Evolutionary conservation across 35 echinoderm and acorn worm genomes (phyloP).

Genomic region (Hemicentrotus pulcherrimus): DNA sequence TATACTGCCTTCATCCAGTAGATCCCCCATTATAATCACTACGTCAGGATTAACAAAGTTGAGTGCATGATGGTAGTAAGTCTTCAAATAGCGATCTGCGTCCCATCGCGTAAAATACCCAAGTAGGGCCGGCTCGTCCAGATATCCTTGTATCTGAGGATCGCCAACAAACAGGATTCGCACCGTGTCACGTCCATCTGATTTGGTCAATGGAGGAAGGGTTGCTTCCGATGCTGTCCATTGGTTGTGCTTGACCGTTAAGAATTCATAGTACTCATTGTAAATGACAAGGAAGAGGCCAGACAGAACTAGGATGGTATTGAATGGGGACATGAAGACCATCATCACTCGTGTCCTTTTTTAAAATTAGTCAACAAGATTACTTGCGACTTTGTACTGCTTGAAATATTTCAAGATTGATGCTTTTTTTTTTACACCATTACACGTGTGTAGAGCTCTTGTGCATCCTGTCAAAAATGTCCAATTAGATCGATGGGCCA

Average conservation of each 20-base stretch:
- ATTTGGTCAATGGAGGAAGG: background rate
- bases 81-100: conserved; percentile 55
- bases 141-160: conserved; percentile 66
- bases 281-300: conserved; percentile 59
- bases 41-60: conserved; percentile 66
- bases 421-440: background rate
- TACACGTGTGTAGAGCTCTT: background rate
- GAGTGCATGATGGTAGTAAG: conserved; percentile 59
- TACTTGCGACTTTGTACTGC: background rate
- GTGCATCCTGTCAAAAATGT: background rate
- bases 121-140: conserved; percentile 47
- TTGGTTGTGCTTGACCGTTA: conserved; percentile 54
- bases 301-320: conserved; percentile 44
- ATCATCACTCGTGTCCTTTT: background rate
- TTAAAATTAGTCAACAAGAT: background rate
- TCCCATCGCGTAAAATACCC: conserved; percentile 66
- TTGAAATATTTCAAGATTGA: background rate
- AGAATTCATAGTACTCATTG: conserved; percentile 68
- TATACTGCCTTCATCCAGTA: conserved; percentile 74
- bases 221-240: conserved; percentile 54
- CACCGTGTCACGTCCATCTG: conserved; percentile 50
- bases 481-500: background rate
- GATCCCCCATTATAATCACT: conserved; percentile 66
- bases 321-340: conserved; percentile 20
- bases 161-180: conserved; percentile 70